These are phyloP conservation scores for Adoxophyes honmai DNA, from an alignment of 1,140 invertebrate genomes.

Conservation along the genomic window DNA sequence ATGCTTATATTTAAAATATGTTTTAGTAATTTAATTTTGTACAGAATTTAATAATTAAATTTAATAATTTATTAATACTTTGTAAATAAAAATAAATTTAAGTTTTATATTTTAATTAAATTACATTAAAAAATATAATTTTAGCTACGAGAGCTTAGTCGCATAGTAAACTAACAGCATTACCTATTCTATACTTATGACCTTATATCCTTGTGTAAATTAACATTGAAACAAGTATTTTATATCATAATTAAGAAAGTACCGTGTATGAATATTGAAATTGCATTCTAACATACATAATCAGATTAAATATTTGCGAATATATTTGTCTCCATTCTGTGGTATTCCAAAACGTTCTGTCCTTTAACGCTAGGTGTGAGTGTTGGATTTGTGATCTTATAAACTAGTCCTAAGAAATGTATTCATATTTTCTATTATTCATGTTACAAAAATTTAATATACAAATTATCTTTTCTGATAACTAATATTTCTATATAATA, in stretches of 20 bases:
- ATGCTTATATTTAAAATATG: slow-evolving; percentile 1
- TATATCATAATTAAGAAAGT: no score
- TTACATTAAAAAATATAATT: neutral
- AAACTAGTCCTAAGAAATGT: slow-evolving; percentile 67
- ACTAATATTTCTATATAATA: slow-evolving; percentile 55
- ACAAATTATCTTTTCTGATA: slow-evolving; percentile 58
- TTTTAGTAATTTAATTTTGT: slow-evolving; percentile 8
- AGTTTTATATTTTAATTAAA: slow-evolving; percentile 4
- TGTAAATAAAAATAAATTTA: slow-evolving; percentile 30
- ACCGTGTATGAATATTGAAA: neutral
- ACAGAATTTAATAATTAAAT: neutral
- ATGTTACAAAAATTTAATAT: slow-evolving; percentile 63
- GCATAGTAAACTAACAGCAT: neutral
- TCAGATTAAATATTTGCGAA: neutral
- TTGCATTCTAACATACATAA: neutral
- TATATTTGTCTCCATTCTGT: slow-evolving; percentile 10
- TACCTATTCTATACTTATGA: no score
- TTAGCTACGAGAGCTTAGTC: neutral
- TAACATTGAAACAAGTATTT: no score
- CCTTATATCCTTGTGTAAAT: no score
- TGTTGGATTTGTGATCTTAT: slow-evolving; percentile 65
- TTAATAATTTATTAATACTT: slow-evolving; percentile 30
- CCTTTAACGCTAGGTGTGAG: slow-evolving; percentile 32
- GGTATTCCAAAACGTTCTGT: slow-evolving; percentile 21
- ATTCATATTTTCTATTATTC: slow-evolving; percentile 74